phyloP scores from a whole-genome alignment of 2,113 vertebrate genomes.

The Conger conger region DNA sequence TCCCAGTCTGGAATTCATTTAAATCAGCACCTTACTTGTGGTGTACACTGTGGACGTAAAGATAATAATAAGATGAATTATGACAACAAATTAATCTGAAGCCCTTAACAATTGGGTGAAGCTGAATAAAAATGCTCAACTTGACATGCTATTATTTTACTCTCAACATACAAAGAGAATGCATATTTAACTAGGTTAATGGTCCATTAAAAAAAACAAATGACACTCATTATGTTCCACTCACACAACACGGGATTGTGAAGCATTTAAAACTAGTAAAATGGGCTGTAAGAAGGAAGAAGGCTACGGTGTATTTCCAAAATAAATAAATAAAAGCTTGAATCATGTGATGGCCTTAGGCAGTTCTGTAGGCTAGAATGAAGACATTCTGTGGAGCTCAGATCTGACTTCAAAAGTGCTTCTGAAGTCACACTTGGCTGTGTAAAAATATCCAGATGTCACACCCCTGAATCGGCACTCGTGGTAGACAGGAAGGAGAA shows the following conservation, averaged over 20 bases:
- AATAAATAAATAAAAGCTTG: neutral
- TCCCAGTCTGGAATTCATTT: neutral
- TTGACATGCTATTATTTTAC: neutral
- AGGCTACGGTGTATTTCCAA: neutral
- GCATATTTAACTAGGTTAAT: neutral
- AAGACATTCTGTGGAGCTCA: neutral
- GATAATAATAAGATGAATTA: neutral
- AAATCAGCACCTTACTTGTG: neutral
- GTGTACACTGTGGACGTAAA: neutral
- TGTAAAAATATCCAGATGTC: constrained; percentile 4
- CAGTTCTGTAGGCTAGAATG: neutral
- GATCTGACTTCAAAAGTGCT: neutral
- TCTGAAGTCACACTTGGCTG: neutral
- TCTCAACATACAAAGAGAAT: neutral
- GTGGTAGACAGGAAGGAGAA: neutral
- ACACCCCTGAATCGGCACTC: neutral
- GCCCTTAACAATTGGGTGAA: neutral
- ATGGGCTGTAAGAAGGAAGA: neutral
- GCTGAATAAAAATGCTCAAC: neutral
- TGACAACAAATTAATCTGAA: neutral
- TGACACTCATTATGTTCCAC: neutral
- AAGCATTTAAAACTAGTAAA: neutral
- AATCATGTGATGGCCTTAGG: neutral
- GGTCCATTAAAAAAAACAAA: neutral
- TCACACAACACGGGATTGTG: neutral